A percentile compares a stretch with the other conserved stretches of the same genome.
Evolutionary conservation across 2,888 invertebrate species (phyloP).

Genomic region (Kryphioiulus occultus): DNA sequence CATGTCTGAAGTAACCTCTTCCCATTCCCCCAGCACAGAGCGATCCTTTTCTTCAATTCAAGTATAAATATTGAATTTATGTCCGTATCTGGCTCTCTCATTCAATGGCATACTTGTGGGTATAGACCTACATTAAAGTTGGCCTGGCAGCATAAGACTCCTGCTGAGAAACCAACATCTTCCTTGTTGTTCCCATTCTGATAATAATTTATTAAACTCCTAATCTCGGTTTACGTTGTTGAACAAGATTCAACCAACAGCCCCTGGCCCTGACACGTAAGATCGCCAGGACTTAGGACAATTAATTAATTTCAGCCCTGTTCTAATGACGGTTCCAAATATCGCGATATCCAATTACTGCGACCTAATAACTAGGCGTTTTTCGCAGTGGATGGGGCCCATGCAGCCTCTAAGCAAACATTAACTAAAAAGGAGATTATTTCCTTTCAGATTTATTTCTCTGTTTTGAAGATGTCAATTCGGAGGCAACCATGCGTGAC

Average conservation of each 20-base stretch:
- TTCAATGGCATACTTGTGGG: neutral
- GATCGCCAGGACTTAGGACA: neutral
- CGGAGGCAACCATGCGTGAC: neutral
- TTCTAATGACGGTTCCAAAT: neutral
- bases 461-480: slow-evolving; percentile 9
- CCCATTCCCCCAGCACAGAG: neutral
- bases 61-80: slow-evolving; percentile 23
- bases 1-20: neutral
- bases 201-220: neutral
- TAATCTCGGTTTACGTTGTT: neutral
- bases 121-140: neutral
- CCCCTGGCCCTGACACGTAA: neutral
- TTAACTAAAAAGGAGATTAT: neutral
- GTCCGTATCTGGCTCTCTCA: neutral
- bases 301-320: neutral
- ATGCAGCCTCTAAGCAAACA: neutral
- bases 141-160: neutral
- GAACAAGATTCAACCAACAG: neutral
- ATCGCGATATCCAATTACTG: neutral
- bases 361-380: slow-evolving; percentile 5
- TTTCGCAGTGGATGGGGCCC: neutral
- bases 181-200: neutral
- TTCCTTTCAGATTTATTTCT: neutral
- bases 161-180: neutral
- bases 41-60: neutral